Percentiles rank a stretch among this genome's conserved stretches.
phyloP scores from a whole-genome alignment of 2,113 vertebrate species.

The Trogon melanurus region DNA sequence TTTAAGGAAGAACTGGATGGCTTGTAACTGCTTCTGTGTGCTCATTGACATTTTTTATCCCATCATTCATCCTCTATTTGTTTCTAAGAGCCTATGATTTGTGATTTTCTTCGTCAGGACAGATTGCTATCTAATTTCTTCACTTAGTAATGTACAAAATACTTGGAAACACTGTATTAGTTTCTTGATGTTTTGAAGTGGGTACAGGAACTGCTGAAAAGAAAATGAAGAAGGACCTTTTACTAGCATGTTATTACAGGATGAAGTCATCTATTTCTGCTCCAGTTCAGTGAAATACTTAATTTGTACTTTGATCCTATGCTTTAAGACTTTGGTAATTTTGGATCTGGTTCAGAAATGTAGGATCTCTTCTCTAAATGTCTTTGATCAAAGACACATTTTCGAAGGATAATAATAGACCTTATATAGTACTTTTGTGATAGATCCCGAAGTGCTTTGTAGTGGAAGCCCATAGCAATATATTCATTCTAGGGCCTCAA shows the following conservation, averaged over 20 bases:
- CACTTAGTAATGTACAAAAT: background rate
- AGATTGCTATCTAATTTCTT: background rate
- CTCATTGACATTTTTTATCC: background rate
- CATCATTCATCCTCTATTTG: background rate
- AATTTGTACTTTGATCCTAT: background rate
- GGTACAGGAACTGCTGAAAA: slow-evolving; percentile 3
- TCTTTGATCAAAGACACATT: background rate
- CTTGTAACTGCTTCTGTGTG: background rate
- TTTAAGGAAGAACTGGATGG: background rate
- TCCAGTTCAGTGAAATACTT: slow-evolving; percentile 4
- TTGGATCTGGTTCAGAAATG: background rate
- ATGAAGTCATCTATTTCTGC: slow-evolving; percentile 2
- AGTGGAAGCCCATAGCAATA: background rate
- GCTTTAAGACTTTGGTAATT: slow-evolving; percentile 24
- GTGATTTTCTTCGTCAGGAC: background rate
- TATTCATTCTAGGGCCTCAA: background rate
- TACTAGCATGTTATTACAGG: background rate
- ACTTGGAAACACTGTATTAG: background rate
- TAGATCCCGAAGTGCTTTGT: background rate
- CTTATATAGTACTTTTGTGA: background rate
- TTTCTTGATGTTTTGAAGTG: background rate
- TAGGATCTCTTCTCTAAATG: background rate
- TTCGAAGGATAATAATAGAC: background rate
- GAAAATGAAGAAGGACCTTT: background rate
- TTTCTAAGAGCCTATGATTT: background rate